Percentiles rank a stretch among this genome's conserved stretches.
phyloP scores from a whole-genome alignment of 37 sponge, comb jelly and placozoan genomes.

The Chondrilla cf. caribensis region DNA sequence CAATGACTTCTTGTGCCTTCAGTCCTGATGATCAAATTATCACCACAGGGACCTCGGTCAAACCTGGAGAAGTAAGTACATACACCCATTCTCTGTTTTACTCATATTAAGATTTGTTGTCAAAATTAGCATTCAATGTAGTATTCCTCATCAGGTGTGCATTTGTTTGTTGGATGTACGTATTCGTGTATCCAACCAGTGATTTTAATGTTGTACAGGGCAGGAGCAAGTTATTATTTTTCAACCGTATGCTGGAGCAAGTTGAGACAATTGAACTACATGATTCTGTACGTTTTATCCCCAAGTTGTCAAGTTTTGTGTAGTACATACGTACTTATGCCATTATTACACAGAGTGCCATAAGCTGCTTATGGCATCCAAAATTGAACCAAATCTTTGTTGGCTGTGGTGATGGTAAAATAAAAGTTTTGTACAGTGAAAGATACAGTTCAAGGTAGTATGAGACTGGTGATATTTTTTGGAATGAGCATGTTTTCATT shows the following conservation, averaged over 20 bases:
- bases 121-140: not conserved
- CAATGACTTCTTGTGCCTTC: conserved; percentile 83
- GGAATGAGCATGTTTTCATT: too few species aligned
- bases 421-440: conserved; percentile 67
- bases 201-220: too few species aligned
- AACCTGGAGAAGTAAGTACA: conserved; percentile 48
- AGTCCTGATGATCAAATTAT: conserved; percentile 91
- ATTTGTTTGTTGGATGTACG: too few species aligned
- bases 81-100: too few species aligned
- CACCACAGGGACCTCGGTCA: conserved; percentile 76
- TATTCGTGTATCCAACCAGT: too few species aligned
- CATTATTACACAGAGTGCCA: conserved; percentile 71
- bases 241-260: conserved; percentile 59
- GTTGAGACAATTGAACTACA: conserved; percentile 47
- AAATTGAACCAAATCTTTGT: conserved; percentile 91
- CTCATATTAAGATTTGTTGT: too few species aligned
- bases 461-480: too few species aligned
- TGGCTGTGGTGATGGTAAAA: conserved; percentile 76
- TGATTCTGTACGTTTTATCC: conserved; percentile 51
- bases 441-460: conserved; percentile 60
- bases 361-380: conserved; percentile 84
- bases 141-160: not conserved
- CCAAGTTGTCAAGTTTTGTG: too few species aligned
- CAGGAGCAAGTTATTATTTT: conserved; percentile 65
- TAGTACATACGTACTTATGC: too few species aligned